phyloP scores from a whole-genome alignment of 2,797 vertebrate genomes.

The Pseudopleuronectes americanus region DNA sequence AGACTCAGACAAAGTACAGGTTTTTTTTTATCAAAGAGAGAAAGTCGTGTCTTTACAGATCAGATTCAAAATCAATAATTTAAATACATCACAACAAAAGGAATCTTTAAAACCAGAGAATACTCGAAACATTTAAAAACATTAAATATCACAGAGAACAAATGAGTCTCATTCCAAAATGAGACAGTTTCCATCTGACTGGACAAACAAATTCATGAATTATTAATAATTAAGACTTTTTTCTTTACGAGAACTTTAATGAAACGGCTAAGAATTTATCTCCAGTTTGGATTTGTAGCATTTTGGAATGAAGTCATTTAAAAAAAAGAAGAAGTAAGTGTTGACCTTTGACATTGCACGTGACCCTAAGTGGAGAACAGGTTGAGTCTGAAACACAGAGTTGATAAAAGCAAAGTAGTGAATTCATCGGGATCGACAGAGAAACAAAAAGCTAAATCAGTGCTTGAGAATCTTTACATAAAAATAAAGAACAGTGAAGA shows the following conservation, averaged over 20 bases:
- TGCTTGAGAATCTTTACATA: constrained; percentile 9
- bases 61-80: constrained; percentile 41
- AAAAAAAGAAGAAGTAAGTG: constrained; percentile 6
- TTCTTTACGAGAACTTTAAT: not conserved
- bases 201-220: too few relatives aligned
- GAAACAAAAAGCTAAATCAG: constrained; percentile 10
- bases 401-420: not conserved
- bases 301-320: constrained; percentile 18
- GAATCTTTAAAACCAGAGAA: constrained; percentile 9
- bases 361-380: constrained; percentile 36
- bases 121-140: constrained; percentile 12
- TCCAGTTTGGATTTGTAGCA: not conserved
- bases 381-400: too few relatives aligned
- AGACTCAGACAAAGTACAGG: constrained; percentile 4
- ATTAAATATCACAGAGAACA: constrained; percentile 29
- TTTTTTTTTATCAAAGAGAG: not conserved
- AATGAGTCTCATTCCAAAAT: constrained; percentile 21
- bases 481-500: not conserved
- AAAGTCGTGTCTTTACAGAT: not conserved
- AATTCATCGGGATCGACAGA: not conserved
- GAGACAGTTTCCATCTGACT: not conserved
- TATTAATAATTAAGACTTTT: not conserved
- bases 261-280: not conserved
- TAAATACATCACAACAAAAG: constrained; percentile 41
- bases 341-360: constrained; percentile 67